These are phyloP conservation scores for Azemiops feae DNA, from an alignment of 2,113 vertebrate genomes.

Conservation along the genomic window DNA sequence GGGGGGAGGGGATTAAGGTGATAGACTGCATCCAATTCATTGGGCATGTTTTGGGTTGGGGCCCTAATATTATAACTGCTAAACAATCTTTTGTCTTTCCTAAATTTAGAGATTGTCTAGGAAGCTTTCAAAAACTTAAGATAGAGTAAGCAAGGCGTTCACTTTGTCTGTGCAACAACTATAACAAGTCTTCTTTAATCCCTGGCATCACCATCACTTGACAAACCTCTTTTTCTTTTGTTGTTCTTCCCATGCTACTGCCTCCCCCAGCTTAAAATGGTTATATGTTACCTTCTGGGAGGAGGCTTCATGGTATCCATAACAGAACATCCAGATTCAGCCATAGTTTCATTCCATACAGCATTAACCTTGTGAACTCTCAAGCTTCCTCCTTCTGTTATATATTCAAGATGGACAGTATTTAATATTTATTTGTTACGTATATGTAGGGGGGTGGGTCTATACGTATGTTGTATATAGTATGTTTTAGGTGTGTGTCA, in stretches of 20 bases:
- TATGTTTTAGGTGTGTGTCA: too few relatives aligned
- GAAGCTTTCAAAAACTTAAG: not conserved
- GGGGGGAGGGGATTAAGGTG: not conserved
- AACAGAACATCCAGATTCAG: too few relatives aligned
- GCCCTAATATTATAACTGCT: not conserved
- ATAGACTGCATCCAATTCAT: not conserved
- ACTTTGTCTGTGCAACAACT: not conserved
- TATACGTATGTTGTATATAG: too few relatives aligned
- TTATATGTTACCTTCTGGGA: too few relatives aligned
- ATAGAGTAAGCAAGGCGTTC: not conserved
- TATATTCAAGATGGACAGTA: too few relatives aligned
- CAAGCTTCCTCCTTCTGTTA: too few relatives aligned
- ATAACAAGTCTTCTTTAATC: not conserved
- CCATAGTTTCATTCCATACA: too few relatives aligned
- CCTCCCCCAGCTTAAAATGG: not conserved
- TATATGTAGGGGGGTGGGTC: too few relatives aligned
- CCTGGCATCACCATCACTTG: not conserved
- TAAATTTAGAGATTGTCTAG: not conserved
- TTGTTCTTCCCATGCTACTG: not conserved
- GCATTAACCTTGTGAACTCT: too few relatives aligned
- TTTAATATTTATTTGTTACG: too few relatives aligned
- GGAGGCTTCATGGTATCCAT: too few relatives aligned
- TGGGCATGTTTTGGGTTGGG: not conserved
- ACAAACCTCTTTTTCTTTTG: not conserved
- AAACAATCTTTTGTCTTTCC: not conserved